Evolutionary conservation across 1,140 invertebrate genomes (phyloP), one percentile per base, ranked within the genome.

Genomic region (Pogonus chalceus): DNA sequence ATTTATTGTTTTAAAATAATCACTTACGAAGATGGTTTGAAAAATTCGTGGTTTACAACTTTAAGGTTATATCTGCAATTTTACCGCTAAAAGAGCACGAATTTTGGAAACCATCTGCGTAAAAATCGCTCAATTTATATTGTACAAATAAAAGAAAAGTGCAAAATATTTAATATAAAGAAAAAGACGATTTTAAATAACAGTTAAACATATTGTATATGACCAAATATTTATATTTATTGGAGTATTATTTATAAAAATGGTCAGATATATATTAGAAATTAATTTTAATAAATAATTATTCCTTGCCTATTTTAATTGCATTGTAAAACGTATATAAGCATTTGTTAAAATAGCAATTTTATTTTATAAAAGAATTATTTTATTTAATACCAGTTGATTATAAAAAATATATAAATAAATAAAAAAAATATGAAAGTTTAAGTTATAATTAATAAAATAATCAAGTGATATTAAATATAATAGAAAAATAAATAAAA

Each of bases 141-240:
- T n/a, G n/a, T n/a, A n/a, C n/a, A n/a, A n/a, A n/a, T n/a, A n/a
- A n/a, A n/a, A n/a, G n/a, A n/a, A n/a, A n/a, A n/a, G 26, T 31
- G 14, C 26, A 31, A 31, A 31, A 31, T 14, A 31, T 7, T 31
- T 14, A 14, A 43, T 43, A 43, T 16, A 18, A 43, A 12, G 18
- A 43, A 16, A 43, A 16, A 43, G 18, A 43, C 37, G 18, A 18
- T 10, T 43, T 43, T 43, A 43, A 43, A 43, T 10, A 43, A 12
- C 7, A 18, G 37, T 43, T 43, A n/a, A n/a, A n/a, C n/a, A n/a
- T n/a, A n/a, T n/a, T 18, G 37, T 43, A 18, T 43, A 43, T 43
- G 37, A 43, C 37, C 37, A 43, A 43, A 43, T 43, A 43, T 43
- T 43, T 43, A 43, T 43, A 43, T 43, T 43, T 43, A 43, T 43